Base-by-base conservation (phyloP, 92 coral and sea anemone species). In the Siderastrea siderea region DNA sequence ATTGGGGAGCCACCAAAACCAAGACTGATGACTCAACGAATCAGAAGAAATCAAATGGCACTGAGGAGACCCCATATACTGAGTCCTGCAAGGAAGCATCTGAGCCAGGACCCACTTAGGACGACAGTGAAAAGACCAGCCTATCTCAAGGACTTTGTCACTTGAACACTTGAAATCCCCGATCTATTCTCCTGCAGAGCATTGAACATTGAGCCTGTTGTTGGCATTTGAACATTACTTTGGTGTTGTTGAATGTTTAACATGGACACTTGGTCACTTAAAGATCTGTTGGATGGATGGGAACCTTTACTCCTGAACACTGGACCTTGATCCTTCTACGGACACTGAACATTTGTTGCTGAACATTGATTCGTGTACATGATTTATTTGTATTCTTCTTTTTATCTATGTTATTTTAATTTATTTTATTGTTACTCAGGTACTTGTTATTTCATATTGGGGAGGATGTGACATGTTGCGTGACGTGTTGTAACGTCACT, bases 381-480 rank as follows among this genome's bases (percentile, higher is more conserved):
- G 53, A 15, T 72, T 49, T 51, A 45, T 3, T 1, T 47, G 17
- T 15, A 3, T 43, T 44, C 3, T 72, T 72, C 3, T 46, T 52
- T 3, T 45, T 47, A 3, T 3, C 13, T 3, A 2, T 45, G 9
- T 2, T 69, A 5, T 49, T 4, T 14, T 16, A 3, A 4, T 48
- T 71, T 14, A 3, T 48, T 15, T 72, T 5, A 4, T 11, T 72
- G 1, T 49, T 14, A 0, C 17, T 12, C 16, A 10, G 16, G 10
- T 71, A 11, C 15, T 14, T 49, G 38, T 72, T 9, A 3, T 68
- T 45, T 12, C 13, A 49, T 47, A 49, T 49, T 49, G 77, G 8
- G 77, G 74, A 68, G 74, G 55, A 46, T 50, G 58, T 49, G 26
- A 72, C 77, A 72, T 44, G 50, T 68, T 45, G 73, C 51, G n/a